Evolutionary conservation across 2,113 vertebrate species (phyloP).

Genomic region (Macheiramphus alcinus): DNA sequence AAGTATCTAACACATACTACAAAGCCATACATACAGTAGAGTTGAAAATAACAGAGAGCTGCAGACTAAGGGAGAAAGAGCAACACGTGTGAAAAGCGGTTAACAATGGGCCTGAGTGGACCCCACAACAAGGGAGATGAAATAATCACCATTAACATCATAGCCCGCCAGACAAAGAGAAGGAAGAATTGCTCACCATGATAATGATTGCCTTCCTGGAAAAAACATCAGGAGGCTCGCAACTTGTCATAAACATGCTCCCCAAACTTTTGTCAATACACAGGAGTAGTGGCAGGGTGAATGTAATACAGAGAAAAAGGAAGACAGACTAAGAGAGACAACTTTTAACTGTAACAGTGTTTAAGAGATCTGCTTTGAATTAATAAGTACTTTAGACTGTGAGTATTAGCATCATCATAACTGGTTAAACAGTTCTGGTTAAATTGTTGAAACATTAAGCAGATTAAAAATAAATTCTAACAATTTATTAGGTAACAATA

Average conservation of each 20-base stretch:
- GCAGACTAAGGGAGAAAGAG: neutral
- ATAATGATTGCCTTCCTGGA: neutral
- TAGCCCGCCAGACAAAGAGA: neutral
- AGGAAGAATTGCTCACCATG: neutral
- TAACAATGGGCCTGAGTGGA: neutral
- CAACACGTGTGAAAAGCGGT: fast-evolving
- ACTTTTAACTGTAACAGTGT: neutral
- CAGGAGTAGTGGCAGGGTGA: neutral
- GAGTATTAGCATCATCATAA: neutral
- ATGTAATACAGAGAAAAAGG: neutral
- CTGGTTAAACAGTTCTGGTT: neutral
- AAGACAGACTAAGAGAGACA: neutral
- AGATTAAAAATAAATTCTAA: neutral
- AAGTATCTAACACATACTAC: neutral
- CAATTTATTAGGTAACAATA: neutral
- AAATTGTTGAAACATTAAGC: neutral
- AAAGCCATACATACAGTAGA: neutral
- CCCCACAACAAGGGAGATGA: neutral
- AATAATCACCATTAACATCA: neutral
- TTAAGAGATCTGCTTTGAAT: neutral
- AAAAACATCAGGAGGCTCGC: neutral
- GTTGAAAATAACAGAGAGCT: neutral
- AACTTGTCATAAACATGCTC: neutral
- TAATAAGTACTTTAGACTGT: neutral
- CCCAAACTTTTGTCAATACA: neutral